These are phyloP conservation scores for Atractosteus spatula DNA, from an alignment of 2,113 vertebrate species.

Conservation along the genomic window DNA sequence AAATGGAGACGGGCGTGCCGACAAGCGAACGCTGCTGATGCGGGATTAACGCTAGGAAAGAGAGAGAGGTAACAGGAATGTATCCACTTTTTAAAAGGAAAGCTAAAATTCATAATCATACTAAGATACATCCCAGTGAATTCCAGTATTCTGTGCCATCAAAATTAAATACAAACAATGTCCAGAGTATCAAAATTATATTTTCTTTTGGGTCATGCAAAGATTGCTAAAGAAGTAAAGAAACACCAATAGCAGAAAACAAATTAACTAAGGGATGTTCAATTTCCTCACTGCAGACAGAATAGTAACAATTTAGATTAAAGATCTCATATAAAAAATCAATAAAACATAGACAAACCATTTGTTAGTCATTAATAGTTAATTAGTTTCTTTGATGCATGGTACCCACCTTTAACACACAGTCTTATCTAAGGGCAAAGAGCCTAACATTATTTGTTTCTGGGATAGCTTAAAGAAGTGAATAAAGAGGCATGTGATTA, in stretches of 20 bases:
- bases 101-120: too few relatives aligned
- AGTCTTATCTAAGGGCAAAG: constrained; percentile 24
- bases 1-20: too few relatives aligned
- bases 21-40: too few relatives aligned
- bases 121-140: too few relatives aligned
- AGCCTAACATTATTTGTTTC: constrained; percentile 18
- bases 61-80: too few relatives aligned
- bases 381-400: constrained; percentile 40
- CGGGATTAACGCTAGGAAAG: too few relatives aligned
- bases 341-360: constrained; percentile 31
- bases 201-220: too few relatives aligned
- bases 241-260: constrained; percentile 9
- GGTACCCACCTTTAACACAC: constrained; percentile 18
- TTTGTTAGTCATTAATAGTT: constrained; percentile 39
- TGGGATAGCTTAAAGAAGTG: constrained; percentile 13
- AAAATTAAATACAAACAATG: too few relatives aligned
- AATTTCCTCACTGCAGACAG: constrained; percentile 27
- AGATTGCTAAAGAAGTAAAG: too few relatives aligned
- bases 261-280: constrained; percentile 25
- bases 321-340: constrained; percentile 35
- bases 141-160: too few relatives aligned
- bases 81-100: too few relatives aligned
- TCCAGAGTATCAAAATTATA: too few relatives aligned
- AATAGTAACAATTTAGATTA: constrained; percentile 35
- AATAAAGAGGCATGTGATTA: not conserved